Evolutionary conservation across 2,888 invertebrate genomes (phyloP), one percentile per base, ranked within the genome.

Genomic region (Agrotis ipsilon): DNA sequence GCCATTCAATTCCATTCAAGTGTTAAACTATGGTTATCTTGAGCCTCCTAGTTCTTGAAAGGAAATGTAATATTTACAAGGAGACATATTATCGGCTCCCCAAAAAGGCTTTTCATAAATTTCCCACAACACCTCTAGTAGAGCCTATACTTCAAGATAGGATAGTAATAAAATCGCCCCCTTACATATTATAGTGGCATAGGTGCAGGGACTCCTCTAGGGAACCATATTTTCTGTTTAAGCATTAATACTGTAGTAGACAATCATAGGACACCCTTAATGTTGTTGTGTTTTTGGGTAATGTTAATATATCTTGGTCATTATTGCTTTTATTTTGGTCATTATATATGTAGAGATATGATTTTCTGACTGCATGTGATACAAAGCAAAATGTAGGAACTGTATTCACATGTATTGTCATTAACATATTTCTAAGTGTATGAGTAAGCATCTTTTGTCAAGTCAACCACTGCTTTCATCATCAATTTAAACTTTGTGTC

Each of bases 141-240:
- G 88, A 86, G 84, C 86, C 85, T 88, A 91, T 92, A 89, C 87
- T 90, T 92, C 91, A 92, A 89, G 92, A 92, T 92, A 90, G 91
- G 91, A 90, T 86, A 90, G 93, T 92, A 93, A 93, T 94, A 93
- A 94, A 94, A 92, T 90, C 89, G 87, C 91, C 92, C 93, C 88
- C 89, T 89, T 92, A 92, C 92, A 93, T 94, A 93, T 93, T 93
- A 93, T 88, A 92, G 93, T 89, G 89, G 90, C 90, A 92, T 92
- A 91, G 91, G 87, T 75, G 64, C 87, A 88, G 88, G 90, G 89
- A 87, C 87, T 89, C 88, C 94, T 92, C 94, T 54, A 64, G 94
- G 93, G 95, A 91, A 81, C 88, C 94, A 94, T 95, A 92, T 91
- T 92, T 94, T 92, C 91, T 92, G 88, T 88, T 93, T 92, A 92